Percentiles rank a stretch among this genome's conserved stretches.
phyloP scores from a whole-genome alignment of 2,888 invertebrate genomes.

The Lymantria monacha region DNA sequence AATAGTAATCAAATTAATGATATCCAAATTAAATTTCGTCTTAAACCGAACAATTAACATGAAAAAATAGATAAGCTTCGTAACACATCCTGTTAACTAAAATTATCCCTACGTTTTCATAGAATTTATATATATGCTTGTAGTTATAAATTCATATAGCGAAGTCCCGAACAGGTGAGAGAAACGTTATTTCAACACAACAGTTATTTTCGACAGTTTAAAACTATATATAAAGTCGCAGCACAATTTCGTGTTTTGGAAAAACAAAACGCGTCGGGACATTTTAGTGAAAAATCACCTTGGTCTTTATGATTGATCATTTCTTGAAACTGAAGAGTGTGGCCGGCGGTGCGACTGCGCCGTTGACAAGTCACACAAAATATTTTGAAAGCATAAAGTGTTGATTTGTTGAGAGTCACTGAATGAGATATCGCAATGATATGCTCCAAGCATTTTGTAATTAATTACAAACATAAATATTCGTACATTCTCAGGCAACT shows the following conservation, averaged over 20 bases:
- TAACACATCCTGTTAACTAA: conserved; percentile 27
- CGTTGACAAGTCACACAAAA: conserved; percentile 32
- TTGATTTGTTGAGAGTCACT: conserved; percentile 67
- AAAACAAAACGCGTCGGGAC: conserved; percentile 67
- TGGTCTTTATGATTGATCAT: conserved; percentile 77
- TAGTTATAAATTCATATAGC: conserved; percentile 9
- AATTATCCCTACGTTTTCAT: conserved; percentile 36
- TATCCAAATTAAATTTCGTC: not conserved
- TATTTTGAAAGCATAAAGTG: conserved; percentile 62
- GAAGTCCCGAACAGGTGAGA: conserved; percentile 54
- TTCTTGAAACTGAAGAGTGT: conserved; percentile 64
- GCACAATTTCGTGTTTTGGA: conserved; percentile 66
- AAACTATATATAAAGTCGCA: conserved; percentile 62
- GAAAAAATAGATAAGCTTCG: conserved; percentile 21
- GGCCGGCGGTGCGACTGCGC: conserved; percentile 24
- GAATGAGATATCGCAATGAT: conserved; percentile 59
- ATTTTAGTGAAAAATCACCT: conserved; percentile 75
- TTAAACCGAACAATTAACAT: conserved; percentile 15
- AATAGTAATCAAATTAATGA: not conserved
- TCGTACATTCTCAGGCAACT: conserved; percentile 2
- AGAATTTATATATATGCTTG: conserved; percentile 12
- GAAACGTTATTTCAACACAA: conserved; percentile 58
- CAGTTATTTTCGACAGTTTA: conserved; percentile 58
- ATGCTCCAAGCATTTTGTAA: conserved; percentile 40
- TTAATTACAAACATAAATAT: conserved; percentile 33